A percentile compares a stretch with the other conserved stretches of the same genome.
phyloP scores from a whole-genome alignment of 2,797 vertebrate genomes.

The Harpagifer antarcticus region DNA sequence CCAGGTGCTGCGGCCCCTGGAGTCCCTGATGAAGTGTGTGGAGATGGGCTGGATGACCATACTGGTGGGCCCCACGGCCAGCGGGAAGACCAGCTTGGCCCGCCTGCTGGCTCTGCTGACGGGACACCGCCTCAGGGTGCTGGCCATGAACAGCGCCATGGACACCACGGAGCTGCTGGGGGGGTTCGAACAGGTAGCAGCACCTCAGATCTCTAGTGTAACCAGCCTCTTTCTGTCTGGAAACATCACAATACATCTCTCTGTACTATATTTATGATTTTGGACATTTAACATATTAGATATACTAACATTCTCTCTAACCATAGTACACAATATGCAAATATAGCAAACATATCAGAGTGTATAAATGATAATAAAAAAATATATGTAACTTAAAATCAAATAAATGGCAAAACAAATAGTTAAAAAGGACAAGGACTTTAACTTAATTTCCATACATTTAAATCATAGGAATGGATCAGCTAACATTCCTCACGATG shows the following conservation, averaged over 20 bases:
- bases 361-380: too few species aligned
- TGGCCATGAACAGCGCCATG: slow-evolving; percentile 98
- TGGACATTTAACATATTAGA: too few species aligned
- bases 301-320: too few species aligned
- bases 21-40: slow-evolving; percentile 96
- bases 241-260: neutral
- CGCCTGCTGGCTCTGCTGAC: slow-evolving; percentile 93
- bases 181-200: slow-evolving; percentile 94
- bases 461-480: too few species aligned
- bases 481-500: too few species aligned
- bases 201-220: accelerated
- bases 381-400: too few species aligned
- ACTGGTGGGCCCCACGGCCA: slow-evolving; percentile 93
- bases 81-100: slow-evolving; percentile 94
- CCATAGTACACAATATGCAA: too few species aligned
- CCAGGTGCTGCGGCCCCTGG: slow-evolving; percentile 90
- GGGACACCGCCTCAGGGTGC: slow-evolving; percentile 90
- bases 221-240: neutral
- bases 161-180: slow-evolving; percentile 97
- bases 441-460: too few species aligned
- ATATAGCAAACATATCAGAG: too few species aligned
- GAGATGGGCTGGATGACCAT: slow-evolving; percentile 98
- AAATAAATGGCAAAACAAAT: too few species aligned
- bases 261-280: neutral
- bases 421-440: too few species aligned